These are phyloP conservation scores for Netelia melanura DNA, from an alignment of 2,888 invertebrate species.

Conservation along the genomic window DNA sequence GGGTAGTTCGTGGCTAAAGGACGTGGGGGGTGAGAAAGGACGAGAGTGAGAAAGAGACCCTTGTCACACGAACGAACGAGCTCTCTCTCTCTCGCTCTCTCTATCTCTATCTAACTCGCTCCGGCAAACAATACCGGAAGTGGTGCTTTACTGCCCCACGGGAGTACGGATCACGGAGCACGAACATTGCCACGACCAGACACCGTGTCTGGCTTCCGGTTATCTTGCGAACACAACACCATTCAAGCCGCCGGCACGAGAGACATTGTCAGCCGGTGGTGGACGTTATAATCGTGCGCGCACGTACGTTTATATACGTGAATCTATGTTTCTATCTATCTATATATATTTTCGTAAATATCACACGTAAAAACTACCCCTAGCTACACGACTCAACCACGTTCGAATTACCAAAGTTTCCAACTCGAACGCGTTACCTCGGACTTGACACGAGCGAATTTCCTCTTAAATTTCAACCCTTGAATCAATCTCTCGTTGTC, in stretches of 20 bases:
- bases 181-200: conserved; percentile 61
- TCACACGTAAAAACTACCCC: no score
- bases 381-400: no score
- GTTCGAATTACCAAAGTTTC: no score
- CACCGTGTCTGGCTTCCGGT: conserved; percentile 66
- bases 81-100: no score
- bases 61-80: conserved; percentile 50
- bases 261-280: conserved; percentile 58
- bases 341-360: background rate
- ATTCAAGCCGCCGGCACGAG: conserved; percentile 1
- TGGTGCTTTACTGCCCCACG: conserved; percentile 66
- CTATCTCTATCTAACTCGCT: background rate
- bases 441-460: no score
- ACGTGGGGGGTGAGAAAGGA: background rate
- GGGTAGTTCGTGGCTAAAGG: background rate
- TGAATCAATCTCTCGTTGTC: no score
- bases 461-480: no score
- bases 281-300: conserved; percentile 16
- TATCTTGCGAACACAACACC: conserved; percentile 59
- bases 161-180: conserved; percentile 64
- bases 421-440: no score
- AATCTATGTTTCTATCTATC: background rate
- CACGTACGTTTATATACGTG: background rate
- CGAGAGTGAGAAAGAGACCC: conserved; percentile 32
- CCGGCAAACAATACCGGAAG: conserved; percentile 67